Conservation (phyloP, 2,113 vertebrate genomes). For the Muscicapa adusta region DNA sequence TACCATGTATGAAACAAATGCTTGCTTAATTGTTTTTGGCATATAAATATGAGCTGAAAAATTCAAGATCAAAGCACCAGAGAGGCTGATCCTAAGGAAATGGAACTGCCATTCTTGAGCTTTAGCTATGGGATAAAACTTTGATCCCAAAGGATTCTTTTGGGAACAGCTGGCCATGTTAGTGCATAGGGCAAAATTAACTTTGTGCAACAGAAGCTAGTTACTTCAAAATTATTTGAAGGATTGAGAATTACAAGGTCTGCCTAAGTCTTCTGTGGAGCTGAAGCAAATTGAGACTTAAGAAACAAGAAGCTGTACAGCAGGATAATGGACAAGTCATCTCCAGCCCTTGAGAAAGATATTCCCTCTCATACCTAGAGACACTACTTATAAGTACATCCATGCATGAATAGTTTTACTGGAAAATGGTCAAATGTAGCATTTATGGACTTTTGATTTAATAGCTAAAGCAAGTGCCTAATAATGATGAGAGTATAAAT, state of each 20-base stretch:
- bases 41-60: not conserved
- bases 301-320: not conserved
- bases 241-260: rapidly evolving
- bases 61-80: not conserved
- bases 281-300: not conserved
- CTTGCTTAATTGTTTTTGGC: slow-evolving; percentile 16
- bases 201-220: not conserved
- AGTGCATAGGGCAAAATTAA: not conserved
- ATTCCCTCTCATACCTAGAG: not conserved
- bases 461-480: not conserved
- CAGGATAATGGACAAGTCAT: not conserved
- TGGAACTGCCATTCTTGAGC: not conserved
- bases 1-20: not conserved
- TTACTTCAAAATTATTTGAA: not conserved
- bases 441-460: not conserved
- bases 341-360: rapidly evolving
- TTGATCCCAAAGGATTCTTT: not conserved
- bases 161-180: not conserved
- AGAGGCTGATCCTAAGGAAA: not conserved
- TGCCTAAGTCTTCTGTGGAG: not conserved
- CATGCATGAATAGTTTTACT: not conserved
- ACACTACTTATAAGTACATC: not conserved
- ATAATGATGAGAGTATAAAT: not conserved
- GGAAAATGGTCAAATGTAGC: not conserved
- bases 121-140: not conserved